A percentile compares a stretch with the other conserved stretches of the same genome.
These are phyloP conservation scores for Formica exsecta DNA, from an alignment of 1,140 invertebrate genomes.

Conservation along the genomic window DNA sequence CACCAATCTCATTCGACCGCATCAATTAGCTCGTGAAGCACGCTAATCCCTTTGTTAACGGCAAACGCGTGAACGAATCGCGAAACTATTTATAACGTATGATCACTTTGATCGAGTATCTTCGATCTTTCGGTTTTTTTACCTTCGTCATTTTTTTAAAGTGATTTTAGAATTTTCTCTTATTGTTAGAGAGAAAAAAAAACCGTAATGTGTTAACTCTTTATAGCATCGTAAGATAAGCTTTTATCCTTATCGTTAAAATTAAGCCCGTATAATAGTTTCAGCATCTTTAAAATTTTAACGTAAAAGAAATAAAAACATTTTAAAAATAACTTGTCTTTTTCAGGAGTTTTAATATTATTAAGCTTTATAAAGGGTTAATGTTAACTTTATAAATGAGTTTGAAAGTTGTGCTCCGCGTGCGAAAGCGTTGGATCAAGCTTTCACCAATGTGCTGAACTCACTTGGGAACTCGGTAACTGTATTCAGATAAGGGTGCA, in stretches of 20 bases:
- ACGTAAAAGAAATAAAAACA: background rate
- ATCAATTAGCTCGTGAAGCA: slow-evolving; percentile 33
- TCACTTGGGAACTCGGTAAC: slow-evolving; percentile 7
- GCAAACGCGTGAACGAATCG: background rate
- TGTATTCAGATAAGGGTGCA: background rate
- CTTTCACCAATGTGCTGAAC: background rate
- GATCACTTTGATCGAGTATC: background rate
- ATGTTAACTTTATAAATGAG: slow-evolving; percentile 31
- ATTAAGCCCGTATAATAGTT: background rate
- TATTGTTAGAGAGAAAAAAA: background rate
- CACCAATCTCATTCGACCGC: background rate
- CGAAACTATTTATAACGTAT: background rate
- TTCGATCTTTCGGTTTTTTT: background rate
- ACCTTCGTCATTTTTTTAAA: background rate
- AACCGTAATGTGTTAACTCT: background rate
- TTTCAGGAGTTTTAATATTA: background rate
- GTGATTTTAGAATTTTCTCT: background rate
- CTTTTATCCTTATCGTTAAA: background rate
- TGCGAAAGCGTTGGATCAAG: background rate
- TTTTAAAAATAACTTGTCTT: background rate
- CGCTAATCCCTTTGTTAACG: slow-evolving; percentile 41
- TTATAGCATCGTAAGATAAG: background rate
- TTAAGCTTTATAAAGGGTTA: slow-evolving; percentile 5
- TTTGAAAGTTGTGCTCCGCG: slow-evolving; percentile 8
- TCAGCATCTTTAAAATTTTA: background rate